A percentile compares a stretch with the other conserved stretches of the same genome.
Evolutionary conservation across 2,797 vertebrate genomes (phyloP).

Genomic region (Carduelis carduelis): DNA sequence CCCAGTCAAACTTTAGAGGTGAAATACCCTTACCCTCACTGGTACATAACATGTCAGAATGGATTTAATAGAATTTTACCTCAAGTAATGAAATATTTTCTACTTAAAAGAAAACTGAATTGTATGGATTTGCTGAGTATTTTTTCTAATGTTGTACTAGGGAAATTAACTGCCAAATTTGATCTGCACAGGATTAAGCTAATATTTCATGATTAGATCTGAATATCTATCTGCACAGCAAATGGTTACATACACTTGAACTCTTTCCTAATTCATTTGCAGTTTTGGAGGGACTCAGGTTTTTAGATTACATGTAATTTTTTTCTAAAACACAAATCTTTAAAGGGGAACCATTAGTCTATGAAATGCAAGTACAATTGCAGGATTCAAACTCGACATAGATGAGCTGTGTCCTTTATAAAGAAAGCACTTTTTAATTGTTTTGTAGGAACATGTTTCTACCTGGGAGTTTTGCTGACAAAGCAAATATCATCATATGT

Average conservation of each 20-base stretch:
- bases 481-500: neutral
- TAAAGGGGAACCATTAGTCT: neutral
- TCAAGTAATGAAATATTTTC: neutral
- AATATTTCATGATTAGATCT: neutral
- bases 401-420: neutral
- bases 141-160: neutral
- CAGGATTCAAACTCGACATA: fast-evolving
- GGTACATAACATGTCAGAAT: neutral
- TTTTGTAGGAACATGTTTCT: neutral
- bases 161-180: neutral
- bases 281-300: neutral
- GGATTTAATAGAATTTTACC: neutral
- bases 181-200: neutral
- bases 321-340: neutral
- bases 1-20: neutral
- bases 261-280: neutral
- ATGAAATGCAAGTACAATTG: neutral
- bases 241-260: neutral
- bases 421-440: neutral
- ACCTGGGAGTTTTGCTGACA: neutral
- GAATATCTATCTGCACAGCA: neutral
- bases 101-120: neutral
- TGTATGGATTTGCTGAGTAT: neutral
- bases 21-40: neutral
- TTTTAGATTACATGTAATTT: neutral